These are phyloP conservation scores for Drosophila lutescens DNA, from an alignment of 2,888 invertebrate genomes.

Conservation along the genomic window DNA sequence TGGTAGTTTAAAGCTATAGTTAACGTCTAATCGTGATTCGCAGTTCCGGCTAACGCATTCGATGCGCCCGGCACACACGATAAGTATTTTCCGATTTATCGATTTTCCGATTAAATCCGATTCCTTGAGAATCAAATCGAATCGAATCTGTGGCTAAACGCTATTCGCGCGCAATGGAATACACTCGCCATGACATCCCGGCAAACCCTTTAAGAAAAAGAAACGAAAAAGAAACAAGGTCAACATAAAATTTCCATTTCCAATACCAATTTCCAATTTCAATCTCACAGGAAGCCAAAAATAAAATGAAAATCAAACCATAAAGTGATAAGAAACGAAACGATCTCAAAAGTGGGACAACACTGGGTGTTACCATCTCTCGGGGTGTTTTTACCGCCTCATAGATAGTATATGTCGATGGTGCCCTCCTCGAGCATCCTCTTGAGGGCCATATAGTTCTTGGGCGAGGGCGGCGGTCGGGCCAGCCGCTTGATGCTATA, in stretches of 20 bases:
- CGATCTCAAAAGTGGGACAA: slow-evolving; percentile 24
- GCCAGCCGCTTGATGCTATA: slow-evolving; percentile 80
- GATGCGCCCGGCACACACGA: slow-evolving; percentile 19
- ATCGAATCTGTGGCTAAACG: slow-evolving; percentile 82
- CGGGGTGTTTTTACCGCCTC: background rate
- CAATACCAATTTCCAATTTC: slow-evolving; percentile 14
- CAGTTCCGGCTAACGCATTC: slow-evolving; percentile 27
- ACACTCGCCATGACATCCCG: slow-evolving; percentile 86
- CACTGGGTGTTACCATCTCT: slow-evolving; percentile 32
- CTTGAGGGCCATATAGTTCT: slow-evolving; percentile 80
- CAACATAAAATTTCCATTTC: slow-evolving; percentile 68
- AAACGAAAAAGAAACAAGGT: slow-evolving; percentile 75
- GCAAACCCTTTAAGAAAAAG: slow-evolving; percentile 84
- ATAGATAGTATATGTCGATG: slow-evolving; percentile 80
- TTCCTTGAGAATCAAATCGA: slow-evolving; percentile 8
- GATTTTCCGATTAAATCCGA: slow-evolving; percentile 8
- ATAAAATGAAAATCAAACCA: slow-evolving; percentile 12
- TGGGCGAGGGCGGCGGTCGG: slow-evolving; percentile 82
- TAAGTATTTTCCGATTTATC: slow-evolving; percentile 23
- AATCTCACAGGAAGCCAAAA: slow-evolving; percentile 44
- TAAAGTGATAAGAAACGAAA: background rate
- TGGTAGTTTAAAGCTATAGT: slow-evolving; percentile 59
- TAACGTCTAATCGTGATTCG: slow-evolving; percentile 36
- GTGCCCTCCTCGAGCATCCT: slow-evolving; percentile 82
- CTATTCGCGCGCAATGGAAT: slow-evolving; percentile 87